Conservation (phyloP, 1,140 invertebrate genomes). For the Zaprionus ornatus region DNA sequence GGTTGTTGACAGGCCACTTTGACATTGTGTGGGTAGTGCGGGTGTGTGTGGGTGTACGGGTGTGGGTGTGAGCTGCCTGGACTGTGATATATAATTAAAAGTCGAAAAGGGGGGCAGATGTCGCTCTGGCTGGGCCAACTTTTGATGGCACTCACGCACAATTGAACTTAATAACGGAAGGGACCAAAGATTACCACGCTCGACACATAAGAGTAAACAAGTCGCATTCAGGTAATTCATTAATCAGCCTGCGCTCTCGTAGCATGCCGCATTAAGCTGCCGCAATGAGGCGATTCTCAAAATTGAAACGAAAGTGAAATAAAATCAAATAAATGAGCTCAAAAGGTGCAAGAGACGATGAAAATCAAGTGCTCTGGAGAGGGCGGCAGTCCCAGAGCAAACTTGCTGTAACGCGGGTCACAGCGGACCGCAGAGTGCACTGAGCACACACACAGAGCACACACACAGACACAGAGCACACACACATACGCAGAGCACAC, state of each 20-base stretch:
- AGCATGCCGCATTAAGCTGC: constrained; percentile 16
- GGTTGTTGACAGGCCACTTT: constrained; percentile 77
- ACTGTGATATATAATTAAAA: constrained; percentile 72
- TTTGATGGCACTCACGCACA: constrained; percentile 68
- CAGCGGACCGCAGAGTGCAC: constrained; percentile 8
- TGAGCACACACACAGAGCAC: constrained; percentile 18
- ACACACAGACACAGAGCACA: constrained; percentile 2
- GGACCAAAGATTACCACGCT: constrained; percentile 69
- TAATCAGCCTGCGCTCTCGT: constrained; percentile 40
- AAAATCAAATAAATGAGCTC: constrained; percentile 18
- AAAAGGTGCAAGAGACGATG: constrained; percentile 69
- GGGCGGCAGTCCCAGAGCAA: constrained; percentile 30
- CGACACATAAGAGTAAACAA: constrained; percentile 71
- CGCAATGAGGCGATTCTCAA: constrained; percentile 40
- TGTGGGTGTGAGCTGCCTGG: constrained; percentile 17
- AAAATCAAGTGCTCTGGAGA: constrained; percentile 58
- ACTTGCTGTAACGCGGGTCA: constrained; percentile 24
- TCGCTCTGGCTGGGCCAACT: constrained; percentile 52
- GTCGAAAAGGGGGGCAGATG: constrained; percentile 13
- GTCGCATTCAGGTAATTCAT: constrained; percentile 76
- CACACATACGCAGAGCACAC: not conserved
- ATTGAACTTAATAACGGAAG: constrained; percentile 72
- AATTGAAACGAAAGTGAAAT: constrained; percentile 32
- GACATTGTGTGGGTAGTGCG: constrained; percentile 39
- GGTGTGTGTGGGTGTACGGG: not conserved